Conservation (phyloP, 2,888 invertebrate species). For the Sminthurides aquaticus region DNA sequence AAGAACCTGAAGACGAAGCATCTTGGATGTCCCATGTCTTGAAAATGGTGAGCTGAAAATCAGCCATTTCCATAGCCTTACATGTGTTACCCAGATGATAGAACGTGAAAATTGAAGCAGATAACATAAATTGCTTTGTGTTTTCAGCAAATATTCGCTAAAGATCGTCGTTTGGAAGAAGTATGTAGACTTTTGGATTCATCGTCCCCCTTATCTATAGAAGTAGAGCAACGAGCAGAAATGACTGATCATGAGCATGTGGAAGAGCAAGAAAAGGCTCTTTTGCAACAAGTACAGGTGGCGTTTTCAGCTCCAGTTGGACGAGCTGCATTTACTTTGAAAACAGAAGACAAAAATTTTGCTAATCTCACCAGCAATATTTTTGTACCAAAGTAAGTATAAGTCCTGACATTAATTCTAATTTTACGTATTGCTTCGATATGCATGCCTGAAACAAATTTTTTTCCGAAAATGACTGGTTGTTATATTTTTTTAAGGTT, state of each 20-base stretch:
- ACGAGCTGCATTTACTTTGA: conserved; percentile 39
- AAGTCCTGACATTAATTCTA: background rate
- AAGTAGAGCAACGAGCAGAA: conserved; percentile 42
- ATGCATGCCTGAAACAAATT: no score
- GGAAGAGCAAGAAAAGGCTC: conserved; percentile 42
- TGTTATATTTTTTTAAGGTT: conserved; percentile 24
- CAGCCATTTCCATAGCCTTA: no score
- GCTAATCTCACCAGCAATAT: conserved; percentile 40
- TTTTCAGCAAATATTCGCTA: no score
- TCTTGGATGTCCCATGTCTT: conserved; percentile 35
- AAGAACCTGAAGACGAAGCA: conserved; percentile 32
- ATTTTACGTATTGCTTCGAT: background rate
- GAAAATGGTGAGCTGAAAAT: conserved; percentile 36
- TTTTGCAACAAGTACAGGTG: conserved; percentile 40
- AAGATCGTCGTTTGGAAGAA: conserved; percentile 41
- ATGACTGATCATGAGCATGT: conserved; percentile 43
- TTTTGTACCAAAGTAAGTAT: conserved; percentile 33
- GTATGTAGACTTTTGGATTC: conserved; percentile 42
- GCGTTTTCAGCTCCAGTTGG: conserved; percentile 42
- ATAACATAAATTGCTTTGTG: no score
- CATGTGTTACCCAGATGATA: no score
- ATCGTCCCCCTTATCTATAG: conserved; percentile 33
- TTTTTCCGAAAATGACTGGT: no score
- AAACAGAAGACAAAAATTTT: conserved; percentile 40
- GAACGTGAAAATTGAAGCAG: no score